Base-by-base conservation (phyloP, 2,888 invertebrate genomes). In the Caenorhabditis angaria region DNA sequence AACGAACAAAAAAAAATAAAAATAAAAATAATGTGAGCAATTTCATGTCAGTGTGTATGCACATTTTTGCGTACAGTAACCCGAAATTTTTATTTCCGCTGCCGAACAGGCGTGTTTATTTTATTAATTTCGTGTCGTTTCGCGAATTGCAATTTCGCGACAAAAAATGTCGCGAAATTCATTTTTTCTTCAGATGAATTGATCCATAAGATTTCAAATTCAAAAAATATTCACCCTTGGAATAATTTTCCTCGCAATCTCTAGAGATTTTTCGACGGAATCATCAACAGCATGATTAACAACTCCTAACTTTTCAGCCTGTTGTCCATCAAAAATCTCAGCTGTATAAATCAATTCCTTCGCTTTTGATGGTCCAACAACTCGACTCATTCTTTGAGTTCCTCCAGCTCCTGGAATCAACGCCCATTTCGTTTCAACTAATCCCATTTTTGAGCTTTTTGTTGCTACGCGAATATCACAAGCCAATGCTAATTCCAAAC, bases 301-400 rank as follows among this genome's bases (percentile, higher is more conserved):
- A 47, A 99, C 89, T 35, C 94, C 93, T 73, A 93, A 89, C 71
- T 91, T 88, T 80, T 91, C 90, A 0, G 97, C 97, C 88, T 94
- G 91, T 6, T 89, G 88, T 0, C 95, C 97, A 25, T 61, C 32
- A 48, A 70, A 35, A 53, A 94, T 90, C 80, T 93, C 91, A 0
- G 92, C 93, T 0, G 95, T 94, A 82, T 92, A 95, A 76, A 97
- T 95, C 0, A 97, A 89, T 88, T 99, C 97, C 88, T 97, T 99
- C 0, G 99, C 97, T 68, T 93, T 88, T 2, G 95, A 91, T 18
- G 74, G 58, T n/a, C 86, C 86, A 32, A 97, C 90, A 51, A 94
- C 90, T 78, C 97, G 91, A 0, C 97, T 93, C 55, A 99, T 89
- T 84, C 95, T 89, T 89, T 97, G 97, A 0, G 97, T 97, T 25